Evolutionary conservation across 2,113 vertebrate species (phyloP), one percentile per base, ranked within the genome.

Genomic region (Syrrhaptes paradoxus): DNA sequence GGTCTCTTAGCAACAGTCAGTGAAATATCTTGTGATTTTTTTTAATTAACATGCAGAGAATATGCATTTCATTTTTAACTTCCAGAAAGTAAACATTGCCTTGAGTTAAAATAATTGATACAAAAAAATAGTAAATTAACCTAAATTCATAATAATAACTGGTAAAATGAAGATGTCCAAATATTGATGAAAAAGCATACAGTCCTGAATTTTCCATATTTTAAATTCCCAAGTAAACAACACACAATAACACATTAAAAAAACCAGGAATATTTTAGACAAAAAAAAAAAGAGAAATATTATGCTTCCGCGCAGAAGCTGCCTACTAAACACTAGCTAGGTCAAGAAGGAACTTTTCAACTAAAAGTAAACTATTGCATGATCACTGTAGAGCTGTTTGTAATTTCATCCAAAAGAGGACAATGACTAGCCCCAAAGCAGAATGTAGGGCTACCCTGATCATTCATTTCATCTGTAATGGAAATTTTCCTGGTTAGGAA

Each of bases 1-100:
- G 46, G 96, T 97, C 72, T 97, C 96, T 94, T 97, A 96, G 96
- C 96, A 97, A 97, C 96, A 87, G 92, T 43, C 73, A 90, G 90
- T 81, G 83, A 96, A 94, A 81, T 77, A 86, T 62, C 79, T 92
- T 61, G n/a, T 78, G 48, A 38, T 58, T 72, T 94, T 66, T 91
- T 94, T 86, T 13, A 78, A 74, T 96, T 89, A 87, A 73, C 67
- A 89, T 71, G 63, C 74, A 91, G 48, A 10, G 9, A 95, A 87
- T 46, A 92, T 1, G 7, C 21, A 89, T 71, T 87, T 92, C 0
- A 6, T 67, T 91, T 94, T 89, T 89, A 93, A 91, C 52, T 79
- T 93, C 62, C 48, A 45, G 61, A 85, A 91, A 71, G 58, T 95
- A 94, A 95, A 91, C 59, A 82, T 1, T 79, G 63, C 38, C 79